Base-by-base conservation (phyloP, 2,888 invertebrate genomes). In the Tricholauxania praeusta region DNA sequence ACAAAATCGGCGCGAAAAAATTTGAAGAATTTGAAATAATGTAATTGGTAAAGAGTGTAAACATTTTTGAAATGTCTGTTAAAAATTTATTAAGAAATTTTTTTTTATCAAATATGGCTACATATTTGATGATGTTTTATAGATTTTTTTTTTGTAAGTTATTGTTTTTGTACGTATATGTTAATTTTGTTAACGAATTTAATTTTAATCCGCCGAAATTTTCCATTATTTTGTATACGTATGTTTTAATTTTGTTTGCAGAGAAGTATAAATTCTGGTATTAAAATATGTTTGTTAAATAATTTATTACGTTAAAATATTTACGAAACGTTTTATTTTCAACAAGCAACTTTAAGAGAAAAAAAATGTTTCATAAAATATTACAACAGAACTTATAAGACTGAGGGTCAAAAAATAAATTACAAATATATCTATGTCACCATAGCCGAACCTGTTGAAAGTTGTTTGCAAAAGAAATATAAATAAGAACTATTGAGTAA, bases 321-420 rank as follows among this genome's bases (percentile, higher is more conserved):
- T 49, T 22, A 48, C 8, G 48, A 63, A 48, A 63, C 12, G 17
- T 28, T 32, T 17, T n/a, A 14, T 62, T 39, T 39, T 17, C 12
- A n/a, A 32, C 15, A 17, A 39, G 1, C 39, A 39, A 39, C 39
- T 39, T 39, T 10, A 39, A 55, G 2, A 47, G 52, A 15, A 22
- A 62, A 52, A 7, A 22, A 28, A 8, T 28, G 28, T 28, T 28
- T 28, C 28, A 28, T 22, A 51, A 10, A 64, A 64, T n/a, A 49
- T 15, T 39, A 55, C 39, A 67, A 51, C 67, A 67, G 39, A 67
- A 67, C 48, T 15, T 57, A 66, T 57, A 67, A 67, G 67, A 67
- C 67, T 67, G 67, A 67, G 19, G 66, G 66, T 66, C 64, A 64
- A 64, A 19, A 51, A 22, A 51, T 51, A 64, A 19, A 39, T 39